Conservation (phyloP, 2,888 invertebrate species). For the Microctonus aethiopoides region DNA sequence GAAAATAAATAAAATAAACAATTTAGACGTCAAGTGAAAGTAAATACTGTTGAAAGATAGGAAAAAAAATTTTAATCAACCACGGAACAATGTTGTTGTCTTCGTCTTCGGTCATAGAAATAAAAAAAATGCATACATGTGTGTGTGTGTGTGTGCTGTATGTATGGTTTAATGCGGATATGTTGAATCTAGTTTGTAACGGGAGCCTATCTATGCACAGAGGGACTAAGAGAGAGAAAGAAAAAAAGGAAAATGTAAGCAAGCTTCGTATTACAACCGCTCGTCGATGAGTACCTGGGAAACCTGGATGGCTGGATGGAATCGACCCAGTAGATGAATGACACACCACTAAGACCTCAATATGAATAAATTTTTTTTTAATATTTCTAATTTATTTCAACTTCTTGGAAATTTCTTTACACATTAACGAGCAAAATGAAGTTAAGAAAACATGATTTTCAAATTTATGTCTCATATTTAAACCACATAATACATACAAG, state of each 20-base stretch:
- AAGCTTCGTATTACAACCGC: constrained; percentile 29
- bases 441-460: neutral
- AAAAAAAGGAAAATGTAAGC: constrained; percentile 1
- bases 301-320: constrained; percentile 15
- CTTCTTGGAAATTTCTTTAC: neutral
- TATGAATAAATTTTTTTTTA: neutral
- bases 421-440: neutral
- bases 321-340: constrained; percentile 18
- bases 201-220: constrained; percentile 20
- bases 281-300: constrained; percentile 29
- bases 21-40: constrained; percentile 27
- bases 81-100: constrained; percentile 5
- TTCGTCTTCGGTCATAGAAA: constrained; percentile 1
- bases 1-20: neutral
- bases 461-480: neutral
- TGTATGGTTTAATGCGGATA: constrained; percentile 17
- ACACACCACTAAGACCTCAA: constrained; percentile 2
- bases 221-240: neutral
- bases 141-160: neutral
- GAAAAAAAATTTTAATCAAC: constrained; percentile 20
- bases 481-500: neutral
- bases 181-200: constrained; percentile 29
- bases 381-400: neutral
- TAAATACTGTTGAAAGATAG: constrained; percentile 9
- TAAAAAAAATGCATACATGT: neutral